These are phyloP conservation scores for Cetoscarus ocellatus DNA, from an alignment of 2,797 vertebrate species.

Conservation along the genomic window DNA sequence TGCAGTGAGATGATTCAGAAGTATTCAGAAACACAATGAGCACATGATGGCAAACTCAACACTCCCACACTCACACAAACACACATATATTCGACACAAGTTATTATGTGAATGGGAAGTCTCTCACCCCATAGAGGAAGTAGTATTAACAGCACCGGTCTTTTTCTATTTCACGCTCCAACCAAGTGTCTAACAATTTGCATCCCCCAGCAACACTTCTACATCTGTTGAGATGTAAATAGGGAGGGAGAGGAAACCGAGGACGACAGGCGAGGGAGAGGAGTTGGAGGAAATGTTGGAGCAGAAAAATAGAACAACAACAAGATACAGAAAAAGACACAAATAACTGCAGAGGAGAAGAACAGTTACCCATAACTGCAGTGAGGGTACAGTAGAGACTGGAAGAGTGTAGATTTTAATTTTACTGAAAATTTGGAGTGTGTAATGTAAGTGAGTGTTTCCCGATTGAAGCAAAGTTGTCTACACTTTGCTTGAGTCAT, in stretches of 20 bases:
- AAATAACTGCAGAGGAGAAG: constrained; percentile 9
- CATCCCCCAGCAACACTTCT: constrained; percentile 67
- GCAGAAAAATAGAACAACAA: constrained; percentile 13
- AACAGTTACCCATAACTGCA: not conserved
- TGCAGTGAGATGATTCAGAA: constrained; percentile 34
- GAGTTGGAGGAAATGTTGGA: not conserved
- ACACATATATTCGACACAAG: constrained; percentile 20
- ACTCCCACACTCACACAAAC: not conserved
- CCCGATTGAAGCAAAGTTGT: not conserved
- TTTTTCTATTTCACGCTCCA: constrained; percentile 84
- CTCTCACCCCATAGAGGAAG: constrained; percentile 58
- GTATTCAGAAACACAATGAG: constrained; percentile 20
- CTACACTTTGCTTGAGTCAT: not conserved
- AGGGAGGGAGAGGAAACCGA: constrained; percentile 1
- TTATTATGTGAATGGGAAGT: constrained; percentile 52
- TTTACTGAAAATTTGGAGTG: not conserved
- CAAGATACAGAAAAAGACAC: not conserved
- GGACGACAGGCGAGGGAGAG: not conserved
- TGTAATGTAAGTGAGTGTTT: not conserved
- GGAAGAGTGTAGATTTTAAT: not conserved
- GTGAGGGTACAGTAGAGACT: not conserved
- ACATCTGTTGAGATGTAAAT: constrained; percentile 61
- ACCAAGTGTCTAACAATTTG: constrained; percentile 80
- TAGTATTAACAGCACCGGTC: constrained; percentile 69
- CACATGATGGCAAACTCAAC: constrained; percentile 23